phyloP scores from a whole-genome alignment of 2,113 vertebrate species.

The Brachypteracias leptosomus region DNA sequence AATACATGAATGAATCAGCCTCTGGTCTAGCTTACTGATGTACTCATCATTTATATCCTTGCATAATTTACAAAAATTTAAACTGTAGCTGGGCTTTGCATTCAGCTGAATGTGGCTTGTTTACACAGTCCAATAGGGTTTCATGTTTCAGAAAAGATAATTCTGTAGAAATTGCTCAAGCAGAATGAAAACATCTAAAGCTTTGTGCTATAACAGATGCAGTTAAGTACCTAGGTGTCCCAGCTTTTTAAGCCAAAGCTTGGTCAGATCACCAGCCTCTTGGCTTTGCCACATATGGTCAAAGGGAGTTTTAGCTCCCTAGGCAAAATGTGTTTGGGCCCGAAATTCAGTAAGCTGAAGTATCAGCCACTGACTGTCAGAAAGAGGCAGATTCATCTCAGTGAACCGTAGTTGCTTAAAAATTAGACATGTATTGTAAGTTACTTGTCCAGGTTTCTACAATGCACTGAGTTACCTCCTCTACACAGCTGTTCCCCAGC shows the following conservation, averaged over 20 bases:
- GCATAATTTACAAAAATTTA: conserved; percentile 43
- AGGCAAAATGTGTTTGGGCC: neutral
- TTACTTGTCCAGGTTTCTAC: neutral
- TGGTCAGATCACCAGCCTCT: neutral
- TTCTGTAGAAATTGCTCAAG: neutral
- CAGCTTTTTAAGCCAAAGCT: neutral
- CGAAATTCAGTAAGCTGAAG: neutral
- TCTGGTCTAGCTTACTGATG: conserved; percentile 37
- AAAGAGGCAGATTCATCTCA: neutral
- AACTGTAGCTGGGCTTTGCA: conserved; percentile 13
- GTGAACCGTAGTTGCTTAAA: neutral
- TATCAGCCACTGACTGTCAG: neutral
- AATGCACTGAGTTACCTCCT: neutral
- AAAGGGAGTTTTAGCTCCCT: neutral
- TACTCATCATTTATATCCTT: conserved; percentile 28
- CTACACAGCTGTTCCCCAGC: neutral
- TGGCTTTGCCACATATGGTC: neutral
- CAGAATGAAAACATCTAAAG: neutral
- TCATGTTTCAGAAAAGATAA: neutral
- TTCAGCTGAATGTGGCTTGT: neutral
- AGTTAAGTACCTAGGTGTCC: neutral
- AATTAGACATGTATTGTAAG: neutral
- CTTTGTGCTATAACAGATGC: neutral
- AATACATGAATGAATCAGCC: conserved; percentile 54
- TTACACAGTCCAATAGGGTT: neutral